A percentile compares a stretch with the other conserved stretches of the same genome.
phyloP scores from a whole-genome alignment of 1,140 invertebrate species.

The Trichonephila clavipes region DNA sequence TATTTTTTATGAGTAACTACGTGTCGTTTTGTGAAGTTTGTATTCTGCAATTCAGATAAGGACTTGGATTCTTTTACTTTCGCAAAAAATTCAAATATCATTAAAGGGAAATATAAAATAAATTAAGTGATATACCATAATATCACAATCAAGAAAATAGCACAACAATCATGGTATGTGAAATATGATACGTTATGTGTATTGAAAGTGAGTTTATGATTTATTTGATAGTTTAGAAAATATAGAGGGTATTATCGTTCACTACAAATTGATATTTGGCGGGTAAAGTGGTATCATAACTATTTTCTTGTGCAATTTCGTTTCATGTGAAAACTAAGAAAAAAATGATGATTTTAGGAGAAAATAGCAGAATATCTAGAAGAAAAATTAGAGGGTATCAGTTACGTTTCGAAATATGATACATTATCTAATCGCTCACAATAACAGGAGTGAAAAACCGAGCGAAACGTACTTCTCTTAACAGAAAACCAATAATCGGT shows the following conservation, averaged over 20 bases:
- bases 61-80: too few relatives aligned
- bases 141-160: background rate
- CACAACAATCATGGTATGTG: background rate
- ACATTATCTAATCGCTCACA: conserved; percentile 55
- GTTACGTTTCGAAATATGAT: conserved; percentile 19
- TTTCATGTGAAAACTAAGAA: background rate
- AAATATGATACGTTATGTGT: too few relatives aligned
- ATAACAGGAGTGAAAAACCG: conserved; percentile 44
- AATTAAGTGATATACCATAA: too few relatives aligned
- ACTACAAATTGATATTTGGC: background rate
- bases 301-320: background rate
- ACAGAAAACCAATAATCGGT: conserved; percentile 69
- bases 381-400: conserved; percentile 50
- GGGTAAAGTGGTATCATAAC: background rate
- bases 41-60: too few relatives aligned
- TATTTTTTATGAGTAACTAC: too few relatives aligned
- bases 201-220: too few relatives aligned
- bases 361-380: background rate
- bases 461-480: conserved; percentile 4
- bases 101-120: background rate
- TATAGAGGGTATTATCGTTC: background rate
- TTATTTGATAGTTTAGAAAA: background rate
- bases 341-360: background rate
- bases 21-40: too few relatives aligned
- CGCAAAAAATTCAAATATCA: too few relatives aligned